phyloP scores from a whole-genome alignment of 2,888 invertebrate genomes.

The Dorcus hopei region DNA sequence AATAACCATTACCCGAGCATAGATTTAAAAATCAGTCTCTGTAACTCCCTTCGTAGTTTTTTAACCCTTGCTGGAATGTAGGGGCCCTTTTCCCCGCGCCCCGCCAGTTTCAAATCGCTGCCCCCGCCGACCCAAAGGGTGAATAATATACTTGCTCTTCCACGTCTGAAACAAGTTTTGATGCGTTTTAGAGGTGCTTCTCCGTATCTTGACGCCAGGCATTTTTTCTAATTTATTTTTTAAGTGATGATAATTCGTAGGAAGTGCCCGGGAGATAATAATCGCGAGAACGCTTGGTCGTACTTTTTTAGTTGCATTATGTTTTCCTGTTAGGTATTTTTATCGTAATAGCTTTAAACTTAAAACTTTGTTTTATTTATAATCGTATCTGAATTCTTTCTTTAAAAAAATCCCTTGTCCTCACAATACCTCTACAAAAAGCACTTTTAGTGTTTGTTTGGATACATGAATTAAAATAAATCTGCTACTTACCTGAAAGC shows the following conservation, averaged over 20 bases:
- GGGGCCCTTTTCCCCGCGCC: constrained; percentile 6
- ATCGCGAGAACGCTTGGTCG: too few species aligned
- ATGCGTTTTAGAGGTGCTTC: not conserved
- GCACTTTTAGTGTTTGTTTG: too few species aligned
- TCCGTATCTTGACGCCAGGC: too few species aligned
- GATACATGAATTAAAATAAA: too few species aligned
- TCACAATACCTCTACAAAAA: too few species aligned
- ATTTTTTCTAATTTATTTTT: too few species aligned
- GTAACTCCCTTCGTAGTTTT: constrained; percentile 49
- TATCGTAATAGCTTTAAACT: not conserved
- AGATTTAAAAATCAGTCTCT: constrained; percentile 45
- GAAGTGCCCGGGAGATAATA: too few species aligned
- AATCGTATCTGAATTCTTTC: too few species aligned
- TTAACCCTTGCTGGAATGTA: constrained; percentile 42
- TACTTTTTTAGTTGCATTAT: too few species aligned
- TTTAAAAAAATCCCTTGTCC: too few species aligned
- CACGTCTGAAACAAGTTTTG: constrained; percentile 15
- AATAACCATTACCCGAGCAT: constrained; percentile 33
- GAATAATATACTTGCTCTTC: constrained; percentile 23
- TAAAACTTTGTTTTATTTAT: not conserved
- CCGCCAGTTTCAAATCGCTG: constrained; percentile 21
- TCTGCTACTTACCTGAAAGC: too few species aligned
- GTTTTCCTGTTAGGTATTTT: not conserved
- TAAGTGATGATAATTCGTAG: too few species aligned
- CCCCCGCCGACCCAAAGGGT: constrained; percentile 20